Evolutionary conservation across 2,113 vertebrate species (phyloP).

Genomic region (Genyomyrus donnyi): DNA sequence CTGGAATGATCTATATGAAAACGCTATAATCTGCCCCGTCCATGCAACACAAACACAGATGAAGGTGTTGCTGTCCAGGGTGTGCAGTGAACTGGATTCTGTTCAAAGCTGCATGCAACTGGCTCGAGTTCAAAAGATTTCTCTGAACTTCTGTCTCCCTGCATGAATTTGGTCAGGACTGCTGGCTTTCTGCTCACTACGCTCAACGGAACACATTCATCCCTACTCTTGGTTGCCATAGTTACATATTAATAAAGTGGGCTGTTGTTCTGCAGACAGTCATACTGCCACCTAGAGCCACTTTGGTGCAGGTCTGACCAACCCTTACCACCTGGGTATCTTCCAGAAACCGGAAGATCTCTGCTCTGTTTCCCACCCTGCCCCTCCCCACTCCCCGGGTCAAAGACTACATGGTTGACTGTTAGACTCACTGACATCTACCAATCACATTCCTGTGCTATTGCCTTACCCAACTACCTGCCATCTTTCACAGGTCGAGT

Average conservation of each 20-base stretch:
- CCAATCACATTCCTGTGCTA: background rate
- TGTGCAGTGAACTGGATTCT: slow-evolving; percentile 2
- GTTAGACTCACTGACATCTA: background rate
- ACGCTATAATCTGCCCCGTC: no score
- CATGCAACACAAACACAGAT: no score
- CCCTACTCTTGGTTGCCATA: slow-evolving; percentile 41
- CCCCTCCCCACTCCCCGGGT: background rate
- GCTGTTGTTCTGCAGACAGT: background rate
- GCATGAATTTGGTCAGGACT: slow-evolving; percentile 19
- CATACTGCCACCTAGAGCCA: background rate
- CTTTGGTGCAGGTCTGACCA: background rate
- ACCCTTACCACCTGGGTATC: background rate
- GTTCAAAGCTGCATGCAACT: background rate
- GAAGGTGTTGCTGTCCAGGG: background rate
- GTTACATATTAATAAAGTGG: slow-evolving; percentile 21
- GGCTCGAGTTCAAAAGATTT: background rate
- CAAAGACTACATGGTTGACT: background rate
- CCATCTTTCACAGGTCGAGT: background rate
- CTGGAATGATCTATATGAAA: no score
- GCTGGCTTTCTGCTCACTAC: slow-evolving; percentile 29
- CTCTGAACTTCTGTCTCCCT: background rate
- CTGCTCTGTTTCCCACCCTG: background rate
- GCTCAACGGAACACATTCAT: slow-evolving; percentile 19
- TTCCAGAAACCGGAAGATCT: background rate
- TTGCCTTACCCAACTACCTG: background rate